These are phyloP conservation scores for Dioctria linearis DNA, from an alignment of 2,888 invertebrate genomes.

Conservation along the genomic window DNA sequence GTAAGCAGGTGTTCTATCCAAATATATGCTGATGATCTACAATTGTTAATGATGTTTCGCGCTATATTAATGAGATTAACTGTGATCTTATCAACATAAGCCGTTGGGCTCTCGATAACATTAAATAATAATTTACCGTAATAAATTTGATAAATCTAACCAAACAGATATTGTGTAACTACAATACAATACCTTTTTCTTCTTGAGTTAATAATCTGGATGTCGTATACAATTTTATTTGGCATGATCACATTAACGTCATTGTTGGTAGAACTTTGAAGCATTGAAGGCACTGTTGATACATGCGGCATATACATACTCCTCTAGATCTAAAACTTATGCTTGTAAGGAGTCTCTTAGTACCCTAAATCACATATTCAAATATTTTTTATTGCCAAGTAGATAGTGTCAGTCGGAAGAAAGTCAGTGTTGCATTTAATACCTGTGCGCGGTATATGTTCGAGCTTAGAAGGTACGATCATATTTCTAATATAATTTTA, in stretches of 20 bases:
- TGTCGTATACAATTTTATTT: no score
- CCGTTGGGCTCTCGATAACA: neutral
- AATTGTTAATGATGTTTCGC: neutral
- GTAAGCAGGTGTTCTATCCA: neutral
- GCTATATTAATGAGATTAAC: neutral
- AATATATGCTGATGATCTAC: neutral
- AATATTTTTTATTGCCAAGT: neutral
- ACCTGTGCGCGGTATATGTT: neutral
- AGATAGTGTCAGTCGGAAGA: neutral
- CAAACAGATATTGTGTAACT: neutral
- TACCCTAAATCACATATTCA: neutral
- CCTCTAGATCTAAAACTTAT: neutral
- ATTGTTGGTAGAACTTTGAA: neutral
- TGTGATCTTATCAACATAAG: neutral
- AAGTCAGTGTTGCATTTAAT: neutral
- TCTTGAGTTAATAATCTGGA: neutral
- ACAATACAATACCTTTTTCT: neutral
- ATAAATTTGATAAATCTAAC: neutral
- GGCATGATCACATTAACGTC: neutral
- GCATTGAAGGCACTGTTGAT: no score
- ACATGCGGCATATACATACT: no score
- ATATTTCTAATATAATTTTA: neutral
- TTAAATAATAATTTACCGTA: no score
- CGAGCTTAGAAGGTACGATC: neutral
- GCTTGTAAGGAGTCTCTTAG: neutral